Conservation (phyloP, 1,140 invertebrate genomes). For the Ostrea edulis region DNA sequence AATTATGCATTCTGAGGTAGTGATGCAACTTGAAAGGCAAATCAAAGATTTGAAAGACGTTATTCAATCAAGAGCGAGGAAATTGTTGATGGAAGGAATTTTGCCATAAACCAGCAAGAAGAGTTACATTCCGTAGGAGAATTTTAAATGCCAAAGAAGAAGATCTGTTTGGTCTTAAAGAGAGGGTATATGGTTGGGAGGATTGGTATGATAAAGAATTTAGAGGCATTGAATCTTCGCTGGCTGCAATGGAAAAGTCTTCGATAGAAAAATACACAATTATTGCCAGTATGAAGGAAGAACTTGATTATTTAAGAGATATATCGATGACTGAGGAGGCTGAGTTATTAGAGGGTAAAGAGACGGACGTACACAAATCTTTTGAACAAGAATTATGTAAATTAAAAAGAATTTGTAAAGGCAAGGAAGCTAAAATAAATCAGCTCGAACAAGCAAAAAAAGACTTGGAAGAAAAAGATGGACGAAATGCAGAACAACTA, state of each 20-base stretch:
- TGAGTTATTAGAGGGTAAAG: no score
- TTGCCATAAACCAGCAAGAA: no score
- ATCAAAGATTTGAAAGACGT: slow-evolving; percentile 19
- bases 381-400: no score
- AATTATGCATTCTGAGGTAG: no score
- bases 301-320: slow-evolving; percentile 31
- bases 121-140: no score
- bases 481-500: slow-evolving; percentile 41
- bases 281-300: slow-evolving; percentile 22
- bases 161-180: no score
- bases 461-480: no score
- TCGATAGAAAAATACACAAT: background rate
- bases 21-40: slow-evolving; percentile 24
- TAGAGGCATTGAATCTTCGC: slow-evolving; percentile 15
- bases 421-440: slow-evolving; percentile 47
- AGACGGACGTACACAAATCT: no score
- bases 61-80: slow-evolving; percentile 2
- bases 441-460: slow-evolving; percentile 44
- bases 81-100: no score
- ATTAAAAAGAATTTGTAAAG: slow-evolving; percentile 35
- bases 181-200: no score
- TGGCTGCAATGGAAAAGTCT: background rate
- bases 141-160: no score
- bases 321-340: no score
- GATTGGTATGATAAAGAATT: slow-evolving; percentile 54